These are phyloP conservation scores for Orchestes rusci DNA, from an alignment of 2,888 invertebrate genomes.

Conservation along the genomic window DNA sequence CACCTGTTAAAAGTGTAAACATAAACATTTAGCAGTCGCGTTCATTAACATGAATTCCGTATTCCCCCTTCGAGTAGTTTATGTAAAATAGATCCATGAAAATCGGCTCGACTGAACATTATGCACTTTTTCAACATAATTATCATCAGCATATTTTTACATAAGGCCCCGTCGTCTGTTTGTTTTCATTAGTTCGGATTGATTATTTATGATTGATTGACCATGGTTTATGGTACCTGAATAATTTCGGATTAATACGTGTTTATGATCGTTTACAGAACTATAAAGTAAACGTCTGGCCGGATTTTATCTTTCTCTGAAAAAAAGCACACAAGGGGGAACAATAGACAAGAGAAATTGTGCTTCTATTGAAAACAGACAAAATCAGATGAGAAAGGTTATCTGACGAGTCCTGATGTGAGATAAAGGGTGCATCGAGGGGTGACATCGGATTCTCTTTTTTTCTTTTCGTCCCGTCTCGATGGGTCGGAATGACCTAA, in stretches of 20 bases:
- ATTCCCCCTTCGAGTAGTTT: slow-evolving; percentile 24
- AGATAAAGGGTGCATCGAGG: slow-evolving; percentile 20
- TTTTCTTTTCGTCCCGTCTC: slow-evolving; percentile 3
- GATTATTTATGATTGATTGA: too few species aligned
- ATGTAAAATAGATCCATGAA: slow-evolving; percentile 21
- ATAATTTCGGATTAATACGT: too few species aligned
- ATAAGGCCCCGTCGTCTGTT: slow-evolving; percentile 7
- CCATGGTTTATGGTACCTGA: too few species aligned
- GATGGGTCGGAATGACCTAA: too few species aligned
- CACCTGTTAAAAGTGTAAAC: too few species aligned
- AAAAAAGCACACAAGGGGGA: too few species aligned
- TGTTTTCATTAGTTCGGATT: slow-evolving; percentile 4
- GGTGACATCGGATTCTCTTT: slow-evolving; percentile 18
- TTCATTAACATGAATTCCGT: too few species aligned
- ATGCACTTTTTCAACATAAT: slow-evolving; percentile 17
- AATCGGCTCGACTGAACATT: slow-evolving; percentile 27
- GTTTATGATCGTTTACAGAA: too few species aligned
- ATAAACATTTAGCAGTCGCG: too few species aligned
- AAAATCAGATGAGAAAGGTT: slow-evolving; percentile 37
- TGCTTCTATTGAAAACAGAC: slow-evolving; percentile 36
- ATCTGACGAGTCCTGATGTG: slow-evolving; percentile 27
- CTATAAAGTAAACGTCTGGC: too few species aligned
- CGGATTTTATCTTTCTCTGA: too few species aligned
- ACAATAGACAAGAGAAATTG: too few species aligned
- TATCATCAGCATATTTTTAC: slow-evolving; percentile 17